A percentile compares a stretch with the other conserved stretches of the same genome.
These are phyloP conservation scores for Branchellion lobata DNA, from an alignment of 2,888 invertebrate genomes.

Conservation along the genomic window DNA sequence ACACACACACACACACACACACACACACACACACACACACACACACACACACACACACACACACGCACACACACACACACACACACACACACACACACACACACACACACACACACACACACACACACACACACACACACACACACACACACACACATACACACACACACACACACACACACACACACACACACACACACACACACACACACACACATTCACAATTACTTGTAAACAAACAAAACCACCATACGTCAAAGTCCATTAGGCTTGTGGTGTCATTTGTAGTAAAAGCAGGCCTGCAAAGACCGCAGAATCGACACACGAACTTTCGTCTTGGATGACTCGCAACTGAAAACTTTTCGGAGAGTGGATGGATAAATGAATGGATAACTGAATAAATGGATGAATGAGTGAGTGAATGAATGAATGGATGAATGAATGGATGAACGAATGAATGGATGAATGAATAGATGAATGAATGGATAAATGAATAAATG, in stretches of 20 bases:
- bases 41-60: not conserved
- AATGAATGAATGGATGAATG: too few relatives aligned
- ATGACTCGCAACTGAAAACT: too few relatives aligned
- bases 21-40: not conserved
- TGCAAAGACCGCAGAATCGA: too few relatives aligned
- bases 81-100: not conserved
- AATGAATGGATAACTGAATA: too few relatives aligned
- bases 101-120: not conserved
- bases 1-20: not conserved
- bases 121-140: constrained; percentile 22
- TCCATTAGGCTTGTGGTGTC: not conserved
- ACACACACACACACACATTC: constrained; percentile 10
- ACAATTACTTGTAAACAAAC: too few relatives aligned
- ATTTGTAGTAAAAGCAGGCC: not conserved
- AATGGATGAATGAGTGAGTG: too few relatives aligned
- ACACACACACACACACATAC: constrained; percentile 5
- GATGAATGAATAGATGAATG: too few relatives aligned
- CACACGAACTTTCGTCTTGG: too few relatives aligned
- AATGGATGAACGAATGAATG: too few relatives aligned
- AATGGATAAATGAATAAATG: too few relatives aligned
- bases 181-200: constrained; percentile 4
- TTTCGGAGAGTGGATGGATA: too few relatives aligned
- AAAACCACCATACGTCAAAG: constrained; percentile 7
- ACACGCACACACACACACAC: not conserved
- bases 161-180: constrained; percentile 7